Evolutionary conservation across 2,888 invertebrate species (phyloP).

Genomic region (Lithosia quadra): DNA sequence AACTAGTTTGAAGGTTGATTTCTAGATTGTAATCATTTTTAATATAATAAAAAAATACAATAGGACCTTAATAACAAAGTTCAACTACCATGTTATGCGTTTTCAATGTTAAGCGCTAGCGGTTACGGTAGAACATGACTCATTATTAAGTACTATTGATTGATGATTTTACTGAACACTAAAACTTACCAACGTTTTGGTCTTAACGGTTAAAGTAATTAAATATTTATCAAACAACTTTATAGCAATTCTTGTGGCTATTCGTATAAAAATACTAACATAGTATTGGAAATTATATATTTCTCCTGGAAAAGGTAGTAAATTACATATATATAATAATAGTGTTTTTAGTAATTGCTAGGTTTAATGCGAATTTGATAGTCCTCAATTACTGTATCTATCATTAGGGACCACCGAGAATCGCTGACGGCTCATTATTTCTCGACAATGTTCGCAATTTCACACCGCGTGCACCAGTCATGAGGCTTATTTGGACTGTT

Average conservation of each 20-base stretch:
- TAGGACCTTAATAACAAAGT: slow-evolving; percentile 5
- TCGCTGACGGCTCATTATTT: slow-evolving; percentile 29
- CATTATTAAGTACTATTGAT: background rate
- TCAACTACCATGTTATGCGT: slow-evolving; percentile 1
- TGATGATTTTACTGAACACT: background rate
- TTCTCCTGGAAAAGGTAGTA: slow-evolving; percentile 31
- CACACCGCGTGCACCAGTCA: slow-evolving; percentile 10
- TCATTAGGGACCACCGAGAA: slow-evolving; percentile 50
- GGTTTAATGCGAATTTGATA: slow-evolving; percentile 52
- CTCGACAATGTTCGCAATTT: slow-evolving; percentile 24
- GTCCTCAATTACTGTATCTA: slow-evolving; percentile 40
- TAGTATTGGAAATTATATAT: slow-evolving; percentile 15
- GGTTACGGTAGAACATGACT: background rate
- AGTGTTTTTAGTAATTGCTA: slow-evolving; percentile 31
- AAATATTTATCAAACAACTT: slow-evolving; percentile 1
- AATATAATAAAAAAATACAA: slow-evolving; percentile 6
- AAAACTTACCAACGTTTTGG: background rate
- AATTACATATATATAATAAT: slow-evolving; percentile 19
- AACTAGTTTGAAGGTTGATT: slow-evolving; percentile 2
- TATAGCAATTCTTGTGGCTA: background rate
- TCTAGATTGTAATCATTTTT: slow-evolving; percentile 13
- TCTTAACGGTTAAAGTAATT: background rate
- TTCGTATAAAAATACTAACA: slow-evolving; percentile 10
- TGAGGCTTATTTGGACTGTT: slow-evolving; percentile 30
- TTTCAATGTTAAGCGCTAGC: slow-evolving; percentile 1